Percentiles rank a stretch among this genome's conserved stretches.
These are phyloP conservation scores for Andricus quercusramuli DNA, from an alignment of 2,888 invertebrate genomes.

Conservation along the genomic window DNA sequence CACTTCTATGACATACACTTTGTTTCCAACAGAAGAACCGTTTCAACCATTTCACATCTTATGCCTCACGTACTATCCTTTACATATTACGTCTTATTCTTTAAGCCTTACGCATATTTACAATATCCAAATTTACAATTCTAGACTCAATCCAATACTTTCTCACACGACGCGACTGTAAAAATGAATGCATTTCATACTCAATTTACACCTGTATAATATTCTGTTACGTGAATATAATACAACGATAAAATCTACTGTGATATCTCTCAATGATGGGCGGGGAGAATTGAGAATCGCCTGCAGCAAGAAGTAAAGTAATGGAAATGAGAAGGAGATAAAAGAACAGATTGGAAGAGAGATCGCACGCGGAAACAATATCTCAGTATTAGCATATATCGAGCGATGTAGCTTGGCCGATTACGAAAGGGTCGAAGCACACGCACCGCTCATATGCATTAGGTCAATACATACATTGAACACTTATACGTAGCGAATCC, in stretches of 20 bases:
- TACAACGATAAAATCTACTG: neutral
- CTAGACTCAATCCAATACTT: no score
- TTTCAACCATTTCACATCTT: neutral
- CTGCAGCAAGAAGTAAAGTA: slow-evolving; percentile 3
- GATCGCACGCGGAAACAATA: slow-evolving; percentile 31
- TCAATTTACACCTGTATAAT: slow-evolving; percentile 6
- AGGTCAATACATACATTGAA: neutral
- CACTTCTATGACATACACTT: neutral
- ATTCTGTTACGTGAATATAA: neutral
- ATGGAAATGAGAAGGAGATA: slow-evolving; percentile 27
- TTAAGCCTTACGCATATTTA: no score
- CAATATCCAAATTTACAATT: no score
- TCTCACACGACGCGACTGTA: neutral
- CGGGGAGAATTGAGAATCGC: slow-evolving; percentile 17
- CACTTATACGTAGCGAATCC: neutral
- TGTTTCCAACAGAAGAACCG: neutral
- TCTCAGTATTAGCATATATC: slow-evolving; percentile 38
- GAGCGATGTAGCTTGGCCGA: slow-evolving; percentile 29
- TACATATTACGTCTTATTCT: no score
- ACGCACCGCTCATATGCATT: slow-evolving; percentile 10
- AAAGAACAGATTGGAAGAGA: slow-evolving; percentile 1
- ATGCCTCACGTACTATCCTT: no score
- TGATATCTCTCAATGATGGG: slow-evolving; percentile 32
- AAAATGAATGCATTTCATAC: neutral
- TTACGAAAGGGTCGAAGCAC: slow-evolving; percentile 22